Evolutionary conservation across 2,888 invertebrate species (phyloP), one percentile per base, ranked within the genome.

Genomic region (Agonopterix arenella): DNA sequence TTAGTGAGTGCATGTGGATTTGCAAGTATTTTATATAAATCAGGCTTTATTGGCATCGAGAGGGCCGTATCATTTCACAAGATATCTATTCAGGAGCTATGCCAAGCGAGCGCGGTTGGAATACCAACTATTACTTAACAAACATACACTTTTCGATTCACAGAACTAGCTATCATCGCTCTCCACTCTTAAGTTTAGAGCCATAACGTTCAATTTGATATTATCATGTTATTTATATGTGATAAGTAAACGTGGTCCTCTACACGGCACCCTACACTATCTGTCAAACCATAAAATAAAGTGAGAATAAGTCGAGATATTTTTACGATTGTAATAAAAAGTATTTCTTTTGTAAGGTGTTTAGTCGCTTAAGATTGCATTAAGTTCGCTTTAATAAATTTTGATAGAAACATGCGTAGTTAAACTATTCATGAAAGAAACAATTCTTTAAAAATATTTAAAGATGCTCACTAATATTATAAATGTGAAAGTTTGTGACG

Each of bases 21-120:
- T 76, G 64, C 70, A 68, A 73, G 70, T 67, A 65, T 73, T 72
- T 70, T 70, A 68, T 69, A 76, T 84, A 85, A 85, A 85, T 84
- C 84, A 81, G 64, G 71, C 70, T 78, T 82, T 85, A 85, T 82
- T 83, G 80, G 81, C 77, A 81, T 68, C 84, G 64, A 55, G 84
- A 80, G 83, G 68, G 76, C 73, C 76, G 73, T 85, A 84, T 83
- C 81, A 83, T 83, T 81, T 77, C 76, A 73, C 70, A 62, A 74
- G 81, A 83, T 83, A 84, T 84, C 85, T 80, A 83, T 85, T 84
- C 84, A 80, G 77, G 61, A 74, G 79, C 78, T 75, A 79, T 76
- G 77, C 76, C 71, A 80, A 76, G 64, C 67, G 70, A 70, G 76
- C 80, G 83, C 76, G 82, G 71, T 72, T 64, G 57, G 84, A 80